phyloP scores from a whole-genome alignment of 2,888 invertebrate genomes.

The Caenorhabditis becei region DNA sequence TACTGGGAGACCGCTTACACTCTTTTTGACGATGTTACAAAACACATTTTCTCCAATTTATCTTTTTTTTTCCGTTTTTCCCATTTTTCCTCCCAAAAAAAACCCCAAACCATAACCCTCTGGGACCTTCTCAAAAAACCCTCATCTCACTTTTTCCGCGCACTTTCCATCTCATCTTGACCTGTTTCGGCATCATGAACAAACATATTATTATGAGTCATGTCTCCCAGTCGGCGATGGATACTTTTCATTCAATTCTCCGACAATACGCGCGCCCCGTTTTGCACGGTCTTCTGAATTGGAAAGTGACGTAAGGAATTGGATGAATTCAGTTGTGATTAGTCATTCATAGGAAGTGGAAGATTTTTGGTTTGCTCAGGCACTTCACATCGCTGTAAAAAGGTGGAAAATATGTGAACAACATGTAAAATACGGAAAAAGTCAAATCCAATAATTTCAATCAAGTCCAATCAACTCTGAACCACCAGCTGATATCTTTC shows the following conservation, averaged over 20 bases:
- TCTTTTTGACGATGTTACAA: no score
- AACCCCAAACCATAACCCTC: no score
- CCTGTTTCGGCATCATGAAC: slow-evolving; percentile 29
- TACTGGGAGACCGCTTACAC: not conserved
- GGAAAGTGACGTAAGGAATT: slow-evolving; percentile 31
- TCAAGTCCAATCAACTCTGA: no score
- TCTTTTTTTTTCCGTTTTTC: not conserved
- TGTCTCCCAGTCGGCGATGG: slow-evolving; percentile 1
- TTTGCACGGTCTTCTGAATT: not conserved
- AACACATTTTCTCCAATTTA: not conserved
- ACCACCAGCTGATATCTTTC: no score
- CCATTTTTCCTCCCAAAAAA: not conserved
- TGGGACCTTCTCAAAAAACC: no score
- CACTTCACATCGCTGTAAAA: no score
- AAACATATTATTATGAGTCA: slow-evolving; percentile 50
- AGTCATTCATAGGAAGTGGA: no score
- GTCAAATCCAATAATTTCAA: no score
- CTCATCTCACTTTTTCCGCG: not conserved
- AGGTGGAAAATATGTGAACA: no score
- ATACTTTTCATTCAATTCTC: slow-evolving; percentile 46
- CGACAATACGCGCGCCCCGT: slow-evolving; percentile 19
- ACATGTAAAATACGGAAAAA: no score
- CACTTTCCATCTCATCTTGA: not conserved
- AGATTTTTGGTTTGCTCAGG: no score
- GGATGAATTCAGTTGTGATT: no score